Percentiles rank a stretch among this genome's conserved stretches.
Evolutionary conservation across 2,888 invertebrate species (phyloP).

Genomic region (Sinopyrophorus schimmeli): DNA sequence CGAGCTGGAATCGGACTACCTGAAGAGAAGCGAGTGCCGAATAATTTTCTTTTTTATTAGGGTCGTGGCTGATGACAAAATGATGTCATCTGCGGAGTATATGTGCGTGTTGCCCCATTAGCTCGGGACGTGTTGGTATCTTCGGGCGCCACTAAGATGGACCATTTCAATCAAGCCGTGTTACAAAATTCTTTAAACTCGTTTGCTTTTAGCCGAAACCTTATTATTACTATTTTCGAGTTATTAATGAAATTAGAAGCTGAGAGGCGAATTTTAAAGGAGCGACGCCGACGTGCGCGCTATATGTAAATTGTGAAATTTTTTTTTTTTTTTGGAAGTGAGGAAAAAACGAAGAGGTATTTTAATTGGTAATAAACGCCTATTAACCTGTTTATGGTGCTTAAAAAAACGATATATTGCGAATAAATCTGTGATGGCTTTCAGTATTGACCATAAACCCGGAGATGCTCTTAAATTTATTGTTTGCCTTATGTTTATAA

Average conservation of each 20-base stretch:
- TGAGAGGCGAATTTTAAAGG: background rate
- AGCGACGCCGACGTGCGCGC: background rate
- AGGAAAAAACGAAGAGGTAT: background rate
- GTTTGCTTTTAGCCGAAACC: background rate
- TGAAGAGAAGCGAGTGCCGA: slow-evolving; percentile 34
- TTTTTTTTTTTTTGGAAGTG: background rate
- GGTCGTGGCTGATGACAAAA: slow-evolving; percentile 52
- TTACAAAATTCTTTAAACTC: slow-evolving; percentile 16
- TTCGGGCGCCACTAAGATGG: slow-evolving; percentile 37
- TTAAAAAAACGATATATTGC: background rate
- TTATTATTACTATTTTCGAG: background rate
- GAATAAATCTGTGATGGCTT: background rate
- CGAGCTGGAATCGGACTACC: no score
- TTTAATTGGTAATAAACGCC: background rate
- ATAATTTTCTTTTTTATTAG: slow-evolving; percentile 53
- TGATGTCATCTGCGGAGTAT: slow-evolving; percentile 54
- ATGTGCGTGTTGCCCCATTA: slow-evolving; percentile 54
- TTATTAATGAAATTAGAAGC: background rate
- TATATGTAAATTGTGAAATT: background rate
- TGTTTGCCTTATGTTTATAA: no score
- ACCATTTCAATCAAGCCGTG: slow-evolving; percentile 28
- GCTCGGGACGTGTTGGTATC: slow-evolving; percentile 46
- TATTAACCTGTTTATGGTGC: background rate
- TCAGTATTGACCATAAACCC: background rate
- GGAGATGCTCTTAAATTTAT: no score